A percentile compares a stretch with the other conserved stretches of the same genome.
phyloP scores from a whole-genome alignment of 2,888 invertebrate species.

The Xylota segnis region DNA sequence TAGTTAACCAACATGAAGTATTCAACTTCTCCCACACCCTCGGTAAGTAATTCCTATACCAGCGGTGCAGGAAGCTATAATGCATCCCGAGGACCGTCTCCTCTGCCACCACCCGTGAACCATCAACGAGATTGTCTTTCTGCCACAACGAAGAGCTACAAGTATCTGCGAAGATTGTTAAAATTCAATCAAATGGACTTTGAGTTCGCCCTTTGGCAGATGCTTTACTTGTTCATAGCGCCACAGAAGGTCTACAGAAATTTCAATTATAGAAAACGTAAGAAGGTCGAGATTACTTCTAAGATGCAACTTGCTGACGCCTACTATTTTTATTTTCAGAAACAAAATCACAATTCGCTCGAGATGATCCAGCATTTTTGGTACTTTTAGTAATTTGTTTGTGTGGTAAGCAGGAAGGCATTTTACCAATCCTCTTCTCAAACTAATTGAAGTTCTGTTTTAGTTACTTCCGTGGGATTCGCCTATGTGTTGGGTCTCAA shows the following conservation, averaged over 20 bases:
- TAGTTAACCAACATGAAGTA: constrained; percentile 85
- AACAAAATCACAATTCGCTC: constrained; percentile 98
- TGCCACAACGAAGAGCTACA: constrained; percentile 94
- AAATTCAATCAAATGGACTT: constrained; percentile 99
- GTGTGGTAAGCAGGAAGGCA: constrained; percentile 86
- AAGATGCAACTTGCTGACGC: background rate
- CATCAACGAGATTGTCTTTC: constrained; percentile 90
- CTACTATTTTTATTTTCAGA: constrained; percentile 86
- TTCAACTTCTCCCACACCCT: constrained; percentile 87
- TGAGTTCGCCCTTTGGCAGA: constrained; percentile 99
- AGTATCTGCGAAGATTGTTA: constrained; percentile 92
- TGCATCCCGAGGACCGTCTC: constrained; percentile 86
- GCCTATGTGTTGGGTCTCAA: constrained; percentile 91
- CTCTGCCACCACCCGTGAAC: constrained; percentile 89
- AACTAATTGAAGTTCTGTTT: constrained; percentile 80
- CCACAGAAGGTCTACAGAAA: constrained; percentile 99
- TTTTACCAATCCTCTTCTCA: background rate
- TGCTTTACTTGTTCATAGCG: constrained; percentile 96
- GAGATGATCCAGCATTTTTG: constrained; percentile 99
- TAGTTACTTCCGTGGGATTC: constrained; percentile 96
- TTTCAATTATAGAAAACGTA: constrained; percentile 98
- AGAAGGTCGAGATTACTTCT: constrained; percentile 81
- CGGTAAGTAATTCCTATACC: constrained; percentile 83
- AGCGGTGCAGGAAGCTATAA: constrained; percentile 78
- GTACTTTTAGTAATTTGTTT: constrained; percentile 95